These are phyloP conservation scores for Philopedon plagiatum DNA, from an alignment of 2,888 invertebrate species.

Conservation along the genomic window DNA sequence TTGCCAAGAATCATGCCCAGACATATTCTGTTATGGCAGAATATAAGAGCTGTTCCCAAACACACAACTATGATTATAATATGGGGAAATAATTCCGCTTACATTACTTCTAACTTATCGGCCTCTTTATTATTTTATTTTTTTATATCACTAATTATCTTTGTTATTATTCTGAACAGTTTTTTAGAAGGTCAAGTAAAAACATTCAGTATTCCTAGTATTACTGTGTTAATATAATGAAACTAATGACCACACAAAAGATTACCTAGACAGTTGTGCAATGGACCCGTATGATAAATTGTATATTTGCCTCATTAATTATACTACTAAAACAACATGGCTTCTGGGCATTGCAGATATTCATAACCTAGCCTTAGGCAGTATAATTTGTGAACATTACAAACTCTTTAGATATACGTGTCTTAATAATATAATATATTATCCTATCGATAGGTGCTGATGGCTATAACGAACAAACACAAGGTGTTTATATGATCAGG, in stretches of 20 bases:
- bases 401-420: slow-evolving; percentile 6
- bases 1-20: too few relatives aligned
- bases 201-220: not conserved
- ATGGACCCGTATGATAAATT: slow-evolving; percentile 7
- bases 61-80: too few relatives aligned
- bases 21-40: too few relatives aligned
- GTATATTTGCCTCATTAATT: slow-evolving; percentile 20
- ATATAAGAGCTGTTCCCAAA: too few relatives aligned
- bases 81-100: too few relatives aligned
- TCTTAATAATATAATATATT: slow-evolving; percentile 24
- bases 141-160: not conserved
- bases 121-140: too few relatives aligned
- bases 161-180: not conserved
- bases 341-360: slow-evolving; percentile 22
- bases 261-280: slow-evolving; percentile 8
- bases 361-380: slow-evolving; percentile 9
- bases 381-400: slow-evolving; percentile 20
- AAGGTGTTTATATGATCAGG: slow-evolving; percentile 17
- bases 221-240: not conserved
- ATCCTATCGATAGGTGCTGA: slow-evolving; percentile 19
- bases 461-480: slow-evolving; percentile 19
- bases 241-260: not conserved
- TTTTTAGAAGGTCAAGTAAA: not conserved
- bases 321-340: slow-evolving; percentile 20
- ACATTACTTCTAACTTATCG: too few relatives aligned